Conservation (phyloP, 1,140 invertebrate species). For the roundworm (Caenorhabditis elegans) region WBcel235 BX284602.5:6495001-6495500, state of each 20-base stretch:
- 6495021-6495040: no score
- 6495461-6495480: neutral
- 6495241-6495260: no score
- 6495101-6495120: conserved; percentile 45
- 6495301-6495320: no score
- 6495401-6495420: no score
- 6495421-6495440: no score
- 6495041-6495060: neutral
- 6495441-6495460: no score
- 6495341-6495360: no score
- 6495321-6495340: no score
- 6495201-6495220: conserved; percentile 47
- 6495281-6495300: no score
- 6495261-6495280: no score
- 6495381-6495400: no score
- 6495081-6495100: conserved; percentile 33
- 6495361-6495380: no score
- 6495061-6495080: conserved; percentile 37
- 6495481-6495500: neutral
- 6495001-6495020: conserved; percentile 47
- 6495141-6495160: conserved; percentile 45
- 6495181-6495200: conserved; percentile 40
- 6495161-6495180: conserved; percentile 11
- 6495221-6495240: conserved; percentile 37
- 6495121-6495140: conserved; percentile 47